Evolutionary conservation across 1,140 invertebrate genomes (phyloP), one percentile per base, ranked within the genome.

Genomic region (Nilaparvata lugens): DNA sequence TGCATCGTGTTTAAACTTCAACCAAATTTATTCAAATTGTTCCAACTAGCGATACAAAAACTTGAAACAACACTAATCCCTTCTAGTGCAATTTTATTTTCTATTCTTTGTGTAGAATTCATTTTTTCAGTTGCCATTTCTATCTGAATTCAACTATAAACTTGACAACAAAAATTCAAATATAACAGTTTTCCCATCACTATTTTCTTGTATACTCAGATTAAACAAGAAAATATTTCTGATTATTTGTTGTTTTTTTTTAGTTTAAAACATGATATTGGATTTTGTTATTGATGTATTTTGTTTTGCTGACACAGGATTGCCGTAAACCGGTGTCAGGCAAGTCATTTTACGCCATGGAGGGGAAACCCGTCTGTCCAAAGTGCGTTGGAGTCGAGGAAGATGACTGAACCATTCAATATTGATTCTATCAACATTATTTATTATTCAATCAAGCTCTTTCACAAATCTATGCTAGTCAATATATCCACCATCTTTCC

Each of bases 311-410:
- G 5, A 21, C 52, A 57, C 81, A 97, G 93, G 94, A 96, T 75
- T 96, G 95, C 80, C 91, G 92, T 77, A 82, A 85, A 69, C 78
- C 91, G 53, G 91, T 97, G 58, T 86, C 89, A 72, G 92, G 92
- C 67, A 93, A 93, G 74, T 93, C 91, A 58, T 97, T 97, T 79
- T 97, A 96, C 77, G 92, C 89, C 60, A 90, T 93, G 82, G 92
- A 94, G 76, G 89, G 88, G 67, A 91, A 92, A 75, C 91, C 91
- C 23, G 88, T 93, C 63, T 94, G 91, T 78, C 88, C 87, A 38
- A 84, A 87, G 76, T 94, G 91, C 76, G 88, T 90, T 69, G 91
- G 91, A 62, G 87, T 91, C 48, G 90, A 92, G 68, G 90, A 92
- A 68, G 90, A 93, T 66, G 88, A 90, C 24, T 73, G 86, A 35